Conservation (phyloP, 2,113 vertebrate genomes). For the Progne subis region DNA sequence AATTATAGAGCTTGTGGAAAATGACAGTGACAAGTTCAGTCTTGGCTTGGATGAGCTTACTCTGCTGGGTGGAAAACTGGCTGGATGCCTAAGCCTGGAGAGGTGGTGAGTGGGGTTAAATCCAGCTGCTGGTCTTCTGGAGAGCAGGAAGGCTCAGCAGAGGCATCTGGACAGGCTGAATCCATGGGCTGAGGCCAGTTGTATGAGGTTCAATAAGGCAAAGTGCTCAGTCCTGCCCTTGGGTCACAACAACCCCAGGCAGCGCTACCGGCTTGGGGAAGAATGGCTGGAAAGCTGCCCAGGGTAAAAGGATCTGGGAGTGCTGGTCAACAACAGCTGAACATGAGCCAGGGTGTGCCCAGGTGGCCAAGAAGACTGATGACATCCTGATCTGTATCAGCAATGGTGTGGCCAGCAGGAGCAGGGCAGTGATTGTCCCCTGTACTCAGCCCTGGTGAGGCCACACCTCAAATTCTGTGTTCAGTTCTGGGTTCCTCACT, state of each 20-base stretch:
- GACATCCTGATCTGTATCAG: not conserved
- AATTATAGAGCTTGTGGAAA: not conserved
- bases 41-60: not conserved
- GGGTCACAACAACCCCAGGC: not conserved
- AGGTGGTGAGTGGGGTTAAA: not conserved
- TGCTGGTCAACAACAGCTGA: not conserved
- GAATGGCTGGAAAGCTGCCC: not conserved
- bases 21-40: not conserved
- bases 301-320: not conserved
- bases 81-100: not conserved
- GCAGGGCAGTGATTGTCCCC: rapidly evolving
- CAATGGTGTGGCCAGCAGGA: not conserved
- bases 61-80: not conserved
- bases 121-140: not conserved
- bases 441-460: rapidly evolving
- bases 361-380: not conserved
- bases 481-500: not conserved
- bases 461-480: rapidly evolving
- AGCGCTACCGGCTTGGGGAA: not conserved
- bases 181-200: not conserved
- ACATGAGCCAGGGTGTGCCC: rapidly evolving
- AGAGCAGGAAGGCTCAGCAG: not conserved
- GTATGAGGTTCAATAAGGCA: not conserved
- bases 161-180: not conserved
- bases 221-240: not conserved